These are phyloP conservation scores for Falco naumanni DNA, from an alignment of 2,797 vertebrate genomes.

Conservation along the genomic window DNA sequence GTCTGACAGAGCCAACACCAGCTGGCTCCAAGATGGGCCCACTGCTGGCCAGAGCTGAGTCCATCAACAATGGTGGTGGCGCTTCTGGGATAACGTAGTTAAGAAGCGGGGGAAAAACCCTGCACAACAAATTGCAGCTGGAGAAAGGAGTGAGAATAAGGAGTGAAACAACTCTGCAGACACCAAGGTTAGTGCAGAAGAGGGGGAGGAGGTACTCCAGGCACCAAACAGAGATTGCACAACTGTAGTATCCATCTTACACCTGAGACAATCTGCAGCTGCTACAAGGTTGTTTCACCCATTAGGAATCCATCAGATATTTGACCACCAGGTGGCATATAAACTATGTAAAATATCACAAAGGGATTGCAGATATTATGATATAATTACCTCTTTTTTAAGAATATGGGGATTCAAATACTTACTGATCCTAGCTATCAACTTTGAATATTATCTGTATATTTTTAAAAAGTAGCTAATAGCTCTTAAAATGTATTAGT, in stretches of 20 bases:
- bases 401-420: background rate
- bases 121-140: too few species aligned
- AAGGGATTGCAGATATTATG: background rate
- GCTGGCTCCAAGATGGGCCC: too few species aligned
- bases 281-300: background rate
- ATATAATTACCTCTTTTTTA: background rate
- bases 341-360: slow-evolving; percentile 47
- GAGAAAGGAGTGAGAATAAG: too few species aligned
- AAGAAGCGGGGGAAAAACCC: too few species aligned
- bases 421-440: background rate
- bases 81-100: too few species aligned
- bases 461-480: background rate
- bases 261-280: accelerated
- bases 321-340: slow-evolving; percentile 70
- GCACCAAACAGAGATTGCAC: background rate
- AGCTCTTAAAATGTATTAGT: background rate
- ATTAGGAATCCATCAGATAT: background rate
- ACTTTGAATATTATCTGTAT: background rate
- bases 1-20: too few species aligned
- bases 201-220: too few species aligned
- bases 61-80: too few species aligned
- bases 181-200: too few species aligned
- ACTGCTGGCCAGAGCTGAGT: too few species aligned
- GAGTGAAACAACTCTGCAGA: too few species aligned
- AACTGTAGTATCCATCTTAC: background rate